These are phyloP conservation scores for Drosophila pseudotakahashii DNA, from an alignment of 2,888 invertebrate genomes.

Conservation along the genomic window DNA sequence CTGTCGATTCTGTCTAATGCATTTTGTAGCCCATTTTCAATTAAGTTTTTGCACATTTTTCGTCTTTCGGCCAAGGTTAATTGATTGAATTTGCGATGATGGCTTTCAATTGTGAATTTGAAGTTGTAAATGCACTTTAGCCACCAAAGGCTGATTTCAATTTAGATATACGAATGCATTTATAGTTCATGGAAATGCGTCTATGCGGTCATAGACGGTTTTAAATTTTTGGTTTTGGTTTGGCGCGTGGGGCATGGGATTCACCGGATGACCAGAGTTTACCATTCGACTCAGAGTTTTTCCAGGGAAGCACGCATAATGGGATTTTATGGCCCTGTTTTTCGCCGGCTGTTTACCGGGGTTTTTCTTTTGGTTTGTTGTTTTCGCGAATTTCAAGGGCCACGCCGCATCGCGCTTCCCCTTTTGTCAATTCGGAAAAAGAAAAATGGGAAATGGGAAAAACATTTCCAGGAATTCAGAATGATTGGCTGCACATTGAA, in stretches of 20 bases:
- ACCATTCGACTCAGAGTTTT: constrained; percentile 38
- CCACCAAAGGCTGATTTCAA: constrained; percentile 72
- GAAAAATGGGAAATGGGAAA: constrained; percentile 31
- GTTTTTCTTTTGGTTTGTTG: constrained; percentile 34
- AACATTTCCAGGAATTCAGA: constrained; percentile 63
- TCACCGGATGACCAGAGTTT: constrained; percentile 42
- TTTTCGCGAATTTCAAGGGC: constrained; percentile 43
- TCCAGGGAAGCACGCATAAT: constrained; percentile 44
- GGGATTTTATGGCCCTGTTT: constrained; percentile 58
- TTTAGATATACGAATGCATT: constrained; percentile 63
- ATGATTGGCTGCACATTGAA: constrained; percentile 54
- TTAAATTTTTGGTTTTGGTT: constrained; percentile 11
- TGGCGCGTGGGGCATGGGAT: constrained; percentile 31
- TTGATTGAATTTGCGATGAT: constrained; percentile 56
- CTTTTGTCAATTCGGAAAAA: constrained; percentile 9
- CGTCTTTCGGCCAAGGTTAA: constrained; percentile 75
- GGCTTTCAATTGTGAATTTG: constrained; percentile 51
- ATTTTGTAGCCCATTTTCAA: constrained; percentile 69
- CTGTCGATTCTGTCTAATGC: constrained; percentile 64
- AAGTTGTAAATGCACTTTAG: constrained; percentile 75
- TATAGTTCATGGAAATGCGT: not conserved
- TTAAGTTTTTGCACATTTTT: constrained; percentile 59
- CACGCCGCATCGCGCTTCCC: constrained; percentile 14
- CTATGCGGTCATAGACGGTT: constrained; percentile 29
- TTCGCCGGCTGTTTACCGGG: constrained; percentile 36